Percentiles rank a stretch among this genome's conserved stretches.
These are phyloP conservation scores for Siniperca chuatsi DNA, from an alignment of 2,113 vertebrate genomes.

Conservation along the genomic window DNA sequence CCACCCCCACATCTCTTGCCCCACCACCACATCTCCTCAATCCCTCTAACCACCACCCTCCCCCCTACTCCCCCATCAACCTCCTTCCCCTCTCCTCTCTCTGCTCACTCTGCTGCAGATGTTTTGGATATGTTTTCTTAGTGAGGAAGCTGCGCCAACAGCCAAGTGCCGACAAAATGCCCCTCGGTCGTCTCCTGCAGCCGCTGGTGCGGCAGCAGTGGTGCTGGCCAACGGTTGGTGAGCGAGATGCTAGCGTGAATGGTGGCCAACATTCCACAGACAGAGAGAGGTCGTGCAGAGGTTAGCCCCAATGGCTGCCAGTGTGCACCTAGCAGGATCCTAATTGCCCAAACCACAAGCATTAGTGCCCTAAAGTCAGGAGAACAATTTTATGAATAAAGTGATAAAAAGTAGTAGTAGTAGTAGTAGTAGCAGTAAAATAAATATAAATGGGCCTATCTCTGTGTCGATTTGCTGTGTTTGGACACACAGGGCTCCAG, in stretches of 20 bases:
- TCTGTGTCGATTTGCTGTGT: neutral
- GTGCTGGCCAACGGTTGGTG: constrained; percentile 34
- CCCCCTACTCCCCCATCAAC: constrained; percentile 24
- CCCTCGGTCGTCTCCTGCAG: constrained; percentile 52
- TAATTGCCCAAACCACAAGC: constrained; percentile 42
- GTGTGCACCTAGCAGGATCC: constrained; percentile 40
- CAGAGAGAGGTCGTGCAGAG: constrained; percentile 61
- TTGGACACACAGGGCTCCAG: constrained; percentile 1
- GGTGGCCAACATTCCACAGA: constrained; percentile 66
- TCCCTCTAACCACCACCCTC: constrained; percentile 51
- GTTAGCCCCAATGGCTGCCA: constrained; percentile 55
- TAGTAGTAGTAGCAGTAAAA: neutral
- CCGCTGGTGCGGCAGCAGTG: constrained; percentile 16
- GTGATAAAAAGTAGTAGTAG: constrained; percentile 11
- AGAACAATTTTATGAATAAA: neutral
- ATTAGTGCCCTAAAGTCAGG: constrained; percentile 6
- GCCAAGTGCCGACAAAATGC: constrained; percentile 62
- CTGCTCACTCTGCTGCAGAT: constrained; percentile 77
- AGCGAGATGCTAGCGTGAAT: constrained; percentile 38
- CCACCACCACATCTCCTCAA: constrained; percentile 56
- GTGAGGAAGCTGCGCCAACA: constrained; percentile 60
- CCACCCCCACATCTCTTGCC: constrained; percentile 75
- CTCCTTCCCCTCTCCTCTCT: constrained; percentile 59
- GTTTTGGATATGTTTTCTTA: constrained; percentile 78
- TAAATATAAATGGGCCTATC: neutral